Conservation (phyloP, 2,888 invertebrate genomes). For the Cremastobaeus sp. region DNA sequence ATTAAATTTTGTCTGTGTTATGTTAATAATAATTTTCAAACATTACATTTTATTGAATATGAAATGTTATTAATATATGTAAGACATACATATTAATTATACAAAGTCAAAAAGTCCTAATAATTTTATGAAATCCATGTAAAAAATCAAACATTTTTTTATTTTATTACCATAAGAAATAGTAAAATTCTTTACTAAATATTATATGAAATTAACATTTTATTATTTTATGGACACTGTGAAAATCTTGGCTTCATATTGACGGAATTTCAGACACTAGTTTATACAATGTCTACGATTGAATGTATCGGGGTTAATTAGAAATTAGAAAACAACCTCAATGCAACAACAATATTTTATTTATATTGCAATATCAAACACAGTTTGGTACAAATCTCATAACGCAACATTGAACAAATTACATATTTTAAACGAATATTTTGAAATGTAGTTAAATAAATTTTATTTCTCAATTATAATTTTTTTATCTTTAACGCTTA, state of each 20-base stretch:
- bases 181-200: conserved; percentile 3
- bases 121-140: neutral
- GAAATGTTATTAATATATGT: neutral
- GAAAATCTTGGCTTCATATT: neutral
- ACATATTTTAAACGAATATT: too few relatives aligned
- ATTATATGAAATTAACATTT: neutral
- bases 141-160: neutral
- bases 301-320: neutral
- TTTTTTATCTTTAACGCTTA: too few relatives aligned
- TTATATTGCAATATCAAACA: neutral
- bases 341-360: conserved; percentile 5
- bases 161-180: conserved; percentile 6
- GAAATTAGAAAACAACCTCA: neutral
- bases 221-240: neutral
- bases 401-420: too few relatives aligned
- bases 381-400: too few relatives aligned
- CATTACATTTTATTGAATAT: too few relatives aligned
- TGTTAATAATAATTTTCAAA: conserved; percentile 16
- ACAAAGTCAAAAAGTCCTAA: conserved; percentile 2
- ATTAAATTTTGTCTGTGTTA: conserved; percentile 10
- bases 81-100: neutral
- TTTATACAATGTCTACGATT: too few relatives aligned
- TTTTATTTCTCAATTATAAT: too few relatives aligned
- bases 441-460: too few relatives aligned
- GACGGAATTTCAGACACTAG: too few relatives aligned